Base-by-base conservation (phyloP, 2,113 vertebrate species). In the Chionomys nivalis region DNA sequence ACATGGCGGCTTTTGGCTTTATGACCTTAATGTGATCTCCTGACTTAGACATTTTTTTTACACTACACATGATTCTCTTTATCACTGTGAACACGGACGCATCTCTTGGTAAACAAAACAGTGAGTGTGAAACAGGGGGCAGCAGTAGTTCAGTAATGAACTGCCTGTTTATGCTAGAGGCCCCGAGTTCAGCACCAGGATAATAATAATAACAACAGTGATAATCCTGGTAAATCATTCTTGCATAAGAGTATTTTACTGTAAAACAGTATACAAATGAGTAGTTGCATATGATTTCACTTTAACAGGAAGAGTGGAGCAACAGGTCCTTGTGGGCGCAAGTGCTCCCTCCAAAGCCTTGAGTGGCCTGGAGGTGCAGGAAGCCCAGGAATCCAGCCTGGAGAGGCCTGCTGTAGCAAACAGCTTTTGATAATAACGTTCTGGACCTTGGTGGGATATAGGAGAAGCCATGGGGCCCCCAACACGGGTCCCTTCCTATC, bases 51-150 rank as follows among this genome's bases (percentile, higher is more conserved):
- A 4, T 17, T 17, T 79, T 79, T 85, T 26, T 82, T 17, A 91
- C 21, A 72, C 28, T 89, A 16, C 70, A 70, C 63, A 0, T 36
- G 14, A 7, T 85, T 78, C 49, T 58, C 28, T 89, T 86, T 89
- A 65, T 93, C 36, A 87, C 19, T 68, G 11, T 76, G 28, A 58
- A 6, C 76, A 24, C 10, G 55, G 55, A 95, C 47, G 66, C 11
- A 47, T 89, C 58, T 81, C 89, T 91, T 81, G 78, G 36, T 75
- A 91, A 95, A 31, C 49, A 7, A 88, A 94, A 49, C 70, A 55
- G 21, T 70, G 16, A 88, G 33, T 63, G 28, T 66, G 1, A 49
- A 94, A 66, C 28, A 7, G 19, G 19, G 66, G 16, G 66, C 31
- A 52, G 47, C 5, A 42, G 3, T 68, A 24, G 19, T 52, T 72